A percentile compares a stretch with the other conserved stretches of the same genome.
Evolutionary conservation across 2,888 invertebrate genomes (phyloP).

Genomic region (Acronicta alni): DNA sequence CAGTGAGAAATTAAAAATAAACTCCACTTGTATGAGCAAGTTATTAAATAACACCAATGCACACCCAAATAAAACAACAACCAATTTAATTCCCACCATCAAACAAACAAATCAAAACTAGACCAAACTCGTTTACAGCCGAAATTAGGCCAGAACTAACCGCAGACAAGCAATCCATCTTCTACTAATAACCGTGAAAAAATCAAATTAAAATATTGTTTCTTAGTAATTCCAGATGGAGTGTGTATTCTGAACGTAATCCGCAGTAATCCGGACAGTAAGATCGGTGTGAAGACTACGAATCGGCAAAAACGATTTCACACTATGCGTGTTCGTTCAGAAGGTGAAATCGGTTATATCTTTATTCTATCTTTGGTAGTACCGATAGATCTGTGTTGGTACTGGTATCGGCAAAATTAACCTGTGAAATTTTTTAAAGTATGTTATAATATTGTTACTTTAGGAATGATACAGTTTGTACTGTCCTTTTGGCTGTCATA

Average conservation of each 20-base stretch:
- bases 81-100: not conserved
- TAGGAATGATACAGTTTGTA: too few species aligned
- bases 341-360: slow-evolving; percentile 5
- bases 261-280: slow-evolving; percentile 46
- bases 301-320: slow-evolving; percentile 45
- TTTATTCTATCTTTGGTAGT: slow-evolving; percentile 1
- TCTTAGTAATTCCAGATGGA: slow-evolving; percentile 42
- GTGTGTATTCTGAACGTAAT: slow-evolving; percentile 42
- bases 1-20: not conserved
- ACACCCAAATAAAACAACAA: not conserved
- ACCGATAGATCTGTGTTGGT: too few species aligned
- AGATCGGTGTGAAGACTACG: slow-evolving; percentile 30
- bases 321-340: not conserved
- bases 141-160: slow-evolving; percentile 28
- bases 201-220: slow-evolving; percentile 48
- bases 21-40: not conserved
- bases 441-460: too few species aligned
- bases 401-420: too few species aligned
- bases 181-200: slow-evolving; percentile 49
- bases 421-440: too few species aligned
- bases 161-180: slow-evolving; percentile 35
- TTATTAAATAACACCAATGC: not conserved
- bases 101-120: slow-evolving; percentile 43
- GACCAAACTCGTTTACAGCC: slow-evolving; percentile 13
- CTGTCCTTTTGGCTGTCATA: too few species aligned